Evolutionary conservation across 2,797 vertebrate genomes (phyloP), one percentile per base, ranked within the genome.

Genomic region (Oreochromis mossambicus): DNA sequence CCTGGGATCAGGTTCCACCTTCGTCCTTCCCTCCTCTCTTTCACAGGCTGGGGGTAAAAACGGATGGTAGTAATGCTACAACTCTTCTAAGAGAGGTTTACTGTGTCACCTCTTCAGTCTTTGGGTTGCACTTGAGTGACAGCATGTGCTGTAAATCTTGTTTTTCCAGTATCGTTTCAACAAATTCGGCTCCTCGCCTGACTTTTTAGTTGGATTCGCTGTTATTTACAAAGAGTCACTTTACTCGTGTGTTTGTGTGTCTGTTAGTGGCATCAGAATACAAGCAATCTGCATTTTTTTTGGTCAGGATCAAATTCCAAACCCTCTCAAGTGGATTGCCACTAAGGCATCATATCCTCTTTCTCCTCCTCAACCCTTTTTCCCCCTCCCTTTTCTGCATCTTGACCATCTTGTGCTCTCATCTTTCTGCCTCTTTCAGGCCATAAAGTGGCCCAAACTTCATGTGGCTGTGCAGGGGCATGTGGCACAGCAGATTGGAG

Each of bases 231-330:
- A 70, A n/a, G 89, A 87, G 88, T 92, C 81, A 68, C 68, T 90
- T 93, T 91, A 90, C 92, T 68, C 77, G 61, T 88, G 77, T 85
- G 83, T 85, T 56, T 89, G 21, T 89, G 80, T 84, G 54, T 80
- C 77, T 83, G 56, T 83, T 76, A 8, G 85, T 89, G 90, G 89
- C 91, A 89, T 93, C 91, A 84, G 89, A 91, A 86, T 88, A 91
- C 92, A 90, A 84, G 82, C 91, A 93, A 92, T 95, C 91, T 94
- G 83, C 93, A 89, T 92, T 82, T 90, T 88, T 80, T 93, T 94
- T 88, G 89, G 83, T 83, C 85, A 85, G 93, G 94, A 93, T 96
- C 95, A 92, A 93, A 94, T 95, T 95, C 90, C 92, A 89, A 76
- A 13, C 81, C 90, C 89, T 93, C 90, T 94, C 79, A 94, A 93